phyloP scores from a whole-genome alignment of 2,113 vertebrate genomes.

The Xiphophorus maculatus region DNA sequence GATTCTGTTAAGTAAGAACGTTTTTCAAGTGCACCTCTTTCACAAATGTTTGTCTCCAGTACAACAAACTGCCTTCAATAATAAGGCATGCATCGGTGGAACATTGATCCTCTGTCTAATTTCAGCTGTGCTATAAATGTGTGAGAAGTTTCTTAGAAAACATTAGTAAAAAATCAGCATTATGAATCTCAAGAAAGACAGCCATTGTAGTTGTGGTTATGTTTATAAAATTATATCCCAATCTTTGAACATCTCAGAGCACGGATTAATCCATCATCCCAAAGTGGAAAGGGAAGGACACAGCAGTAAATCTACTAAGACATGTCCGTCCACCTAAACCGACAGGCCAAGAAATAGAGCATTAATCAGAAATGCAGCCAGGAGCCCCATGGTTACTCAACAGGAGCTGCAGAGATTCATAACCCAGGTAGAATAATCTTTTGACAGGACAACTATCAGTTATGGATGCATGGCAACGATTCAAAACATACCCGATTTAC shows the following conservation, averaged over 20 bases:
- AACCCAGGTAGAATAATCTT: background rate
- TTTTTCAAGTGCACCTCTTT: slow-evolving; percentile 15
- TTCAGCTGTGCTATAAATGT: too few species aligned
- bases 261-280: background rate
- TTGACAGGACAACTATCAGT: background rate
- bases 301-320: background rate
- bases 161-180: too few species aligned
- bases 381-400: background rate
- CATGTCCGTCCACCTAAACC: background rate
- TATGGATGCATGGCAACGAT: background rate
- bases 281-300: background rate
- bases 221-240: background rate
- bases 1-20: slow-evolving; percentile 8
- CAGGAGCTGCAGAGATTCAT: background rate
- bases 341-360: background rate
- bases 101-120: too few species aligned
- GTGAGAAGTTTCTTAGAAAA: too few species aligned
- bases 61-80: too few species aligned
- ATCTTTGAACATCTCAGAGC: background rate
- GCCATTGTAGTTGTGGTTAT: background rate
- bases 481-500: background rate
- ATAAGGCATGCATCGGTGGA: too few species aligned
- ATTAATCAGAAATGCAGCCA: background rate
- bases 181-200: too few species aligned
- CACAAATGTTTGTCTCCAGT: background rate